A percentile compares a stretch with the other conserved stretches of the same genome.
Evolutionary conservation across 1,140 invertebrate species (phyloP).

Genomic region (Pachypsylla venusta): DNA sequence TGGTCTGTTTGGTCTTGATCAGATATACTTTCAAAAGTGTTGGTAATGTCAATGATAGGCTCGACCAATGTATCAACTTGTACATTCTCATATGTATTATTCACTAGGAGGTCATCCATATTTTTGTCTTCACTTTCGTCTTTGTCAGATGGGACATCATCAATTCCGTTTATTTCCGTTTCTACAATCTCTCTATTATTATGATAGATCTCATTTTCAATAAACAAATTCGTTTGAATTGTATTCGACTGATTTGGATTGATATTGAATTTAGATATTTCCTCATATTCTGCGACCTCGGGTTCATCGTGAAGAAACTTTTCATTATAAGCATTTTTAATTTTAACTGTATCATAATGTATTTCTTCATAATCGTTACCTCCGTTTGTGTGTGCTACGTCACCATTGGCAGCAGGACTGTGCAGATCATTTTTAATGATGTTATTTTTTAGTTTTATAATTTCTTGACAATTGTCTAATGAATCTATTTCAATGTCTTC

Average conservation of each 20-base stretch:
- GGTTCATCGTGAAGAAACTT: not conserved
- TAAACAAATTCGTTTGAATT: not conserved
- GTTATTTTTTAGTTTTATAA: not conserved
- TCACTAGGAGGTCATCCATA: not conserved
- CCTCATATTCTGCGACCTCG: not conserved
- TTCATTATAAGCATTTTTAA: not conserved
- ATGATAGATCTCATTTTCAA: not conserved
- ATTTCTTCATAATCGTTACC: not conserved
- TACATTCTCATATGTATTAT: not conserved
- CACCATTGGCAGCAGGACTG: too few species aligned
- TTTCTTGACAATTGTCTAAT: not conserved
- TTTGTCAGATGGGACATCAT: not conserved
- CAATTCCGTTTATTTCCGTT: too few species aligned
- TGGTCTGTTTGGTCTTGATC: not conserved
- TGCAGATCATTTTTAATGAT: not conserved
- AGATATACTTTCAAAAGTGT: not conserved
- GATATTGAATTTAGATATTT: not conserved
- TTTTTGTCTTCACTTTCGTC: not conserved
- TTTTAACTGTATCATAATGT: not conserved
- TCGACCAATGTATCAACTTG: not conserved
- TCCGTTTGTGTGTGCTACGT: not conserved
- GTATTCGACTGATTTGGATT: too few species aligned
- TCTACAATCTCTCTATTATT: not conserved
- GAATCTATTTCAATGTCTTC: not conserved
- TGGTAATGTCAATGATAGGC: not conserved